Conservation (phyloP, 2,888 invertebrate species). For the Cactoblastis cactorum region DNA sequence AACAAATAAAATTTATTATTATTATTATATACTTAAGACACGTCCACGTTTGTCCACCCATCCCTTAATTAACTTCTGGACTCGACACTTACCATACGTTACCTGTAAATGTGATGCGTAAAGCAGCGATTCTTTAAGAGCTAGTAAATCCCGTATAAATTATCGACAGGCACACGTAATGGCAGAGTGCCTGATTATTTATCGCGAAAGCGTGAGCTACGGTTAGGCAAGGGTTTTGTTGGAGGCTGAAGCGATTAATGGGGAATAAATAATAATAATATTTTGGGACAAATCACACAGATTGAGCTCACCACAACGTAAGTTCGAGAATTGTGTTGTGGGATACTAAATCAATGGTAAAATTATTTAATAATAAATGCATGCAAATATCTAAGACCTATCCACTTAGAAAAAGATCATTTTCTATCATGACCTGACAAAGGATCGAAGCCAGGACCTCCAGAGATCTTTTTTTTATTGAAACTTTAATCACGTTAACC, state of each 20-base stretch:
- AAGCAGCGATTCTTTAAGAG: slow-evolving; percentile 9
- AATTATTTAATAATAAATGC: no score
- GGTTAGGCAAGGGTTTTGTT: slow-evolving; percentile 18
- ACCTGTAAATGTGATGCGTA: slow-evolving; percentile 13
- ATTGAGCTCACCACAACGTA: background rate
- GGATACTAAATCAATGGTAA: no score
- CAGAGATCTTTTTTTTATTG: no score
- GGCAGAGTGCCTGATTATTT: slow-evolving; percentile 57
- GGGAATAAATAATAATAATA: background rate
- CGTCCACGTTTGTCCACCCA: no score
- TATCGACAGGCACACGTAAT: slow-evolving; percentile 51
- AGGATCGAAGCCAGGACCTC: no score
- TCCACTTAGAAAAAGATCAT: no score
- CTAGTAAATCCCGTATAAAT: slow-evolving; percentile 51
- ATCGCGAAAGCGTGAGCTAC: slow-evolving; percentile 55
- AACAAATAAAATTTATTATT: no score
- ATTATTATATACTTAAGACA: no score
- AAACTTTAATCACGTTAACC: no score
- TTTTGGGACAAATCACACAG: no score
- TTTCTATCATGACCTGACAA: no score
- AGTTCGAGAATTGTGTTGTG: background rate
- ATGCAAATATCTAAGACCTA: no score
- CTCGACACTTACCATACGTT: slow-evolving; percentile 14
- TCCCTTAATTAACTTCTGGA: background rate
- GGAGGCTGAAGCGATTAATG: slow-evolving; percentile 14